A percentile compares a stretch with the other conserved stretches of the same genome.
Conservation (phyloP, 2,113 vertebrate genomes). For the Orycteropus afer region DNA sequence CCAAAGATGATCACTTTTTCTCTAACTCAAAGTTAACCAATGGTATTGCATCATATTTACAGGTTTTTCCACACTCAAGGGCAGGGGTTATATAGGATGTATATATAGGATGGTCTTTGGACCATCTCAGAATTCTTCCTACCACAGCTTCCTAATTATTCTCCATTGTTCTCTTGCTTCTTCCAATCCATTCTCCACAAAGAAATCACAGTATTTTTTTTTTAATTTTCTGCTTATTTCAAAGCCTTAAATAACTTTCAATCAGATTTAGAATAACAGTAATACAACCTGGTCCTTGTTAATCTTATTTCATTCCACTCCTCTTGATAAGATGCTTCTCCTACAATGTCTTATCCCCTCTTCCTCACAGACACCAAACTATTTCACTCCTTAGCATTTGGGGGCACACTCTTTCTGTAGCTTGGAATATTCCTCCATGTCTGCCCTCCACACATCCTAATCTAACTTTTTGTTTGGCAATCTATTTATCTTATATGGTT, state of each 20-base stretch:
- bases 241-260: background rate
- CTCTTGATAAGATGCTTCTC: background rate
- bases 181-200: background rate
- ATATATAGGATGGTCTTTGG: background rate
- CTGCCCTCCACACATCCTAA: too few relatives aligned
- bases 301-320: background rate
- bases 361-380: background rate
- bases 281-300: background rate
- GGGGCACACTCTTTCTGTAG: background rate
- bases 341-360: background rate
- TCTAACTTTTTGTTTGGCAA: background rate
- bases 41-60: background rate
- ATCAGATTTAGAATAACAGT: background rate
- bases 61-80: background rate
- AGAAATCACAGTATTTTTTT: background rate
- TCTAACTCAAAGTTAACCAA: background rate
- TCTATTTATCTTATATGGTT: background rate
- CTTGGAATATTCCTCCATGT: background rate
- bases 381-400: background rate
- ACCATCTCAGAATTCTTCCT: background rate
- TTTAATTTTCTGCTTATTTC: background rate
- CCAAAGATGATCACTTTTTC: background rate
- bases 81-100: background rate
- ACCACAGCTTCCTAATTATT: background rate
- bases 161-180: background rate